Base-by-base conservation (phyloP, 2,113 vertebrate genomes). In the Psephotus haematonotus region DNA sequence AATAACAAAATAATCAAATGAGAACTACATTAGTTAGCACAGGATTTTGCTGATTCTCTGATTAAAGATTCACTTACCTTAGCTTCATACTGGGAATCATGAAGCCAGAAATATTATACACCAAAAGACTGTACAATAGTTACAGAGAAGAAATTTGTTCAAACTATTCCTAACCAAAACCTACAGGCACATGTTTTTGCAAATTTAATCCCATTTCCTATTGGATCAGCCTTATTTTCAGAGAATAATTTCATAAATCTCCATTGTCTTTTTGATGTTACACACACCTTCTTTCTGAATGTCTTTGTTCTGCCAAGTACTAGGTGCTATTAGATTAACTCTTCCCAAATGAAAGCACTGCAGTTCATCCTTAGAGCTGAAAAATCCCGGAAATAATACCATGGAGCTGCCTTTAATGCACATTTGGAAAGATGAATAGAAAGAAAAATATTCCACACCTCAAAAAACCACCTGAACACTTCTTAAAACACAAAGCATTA, bases 261-360 rank as follows among this genome's bases (percentile, higher is more conserved):
- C 44, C 35, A 35, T 24, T 69, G 37, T 15, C 46, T 88, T 91
- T 92, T 35, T 77, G n/a, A 79, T 55, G 3, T 55, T 69, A 57
- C 25, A 63, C 35, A 20, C 2, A 41, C 24, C 28, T 57, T 79
- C 65, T 31, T 82, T 53, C 49, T 43, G 17, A 70, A 94, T 8
- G 17, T 44, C 70, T 82, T 63, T 92, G 63, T 80, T 93, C 63
- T 74, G 37, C 31, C 41, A 87, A 82, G 49, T 63, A 77, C 37
- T 23, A 79, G 11, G 28, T 52, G 29, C 77, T 91, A 70, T n/a
- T 75, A 78, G 68, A 91, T 81, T 89, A 92, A 88, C 62, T 91
- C 39, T 77, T 94, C 62, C 27, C 44, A 76, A 97, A 85, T 65
- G 27, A 87, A 91, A 93, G 82, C 49, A 65, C 33, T 41, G 44